Conservation (phyloP, 2,797 vertebrate genomes). For the Crenuchus spilurus region DNA sequence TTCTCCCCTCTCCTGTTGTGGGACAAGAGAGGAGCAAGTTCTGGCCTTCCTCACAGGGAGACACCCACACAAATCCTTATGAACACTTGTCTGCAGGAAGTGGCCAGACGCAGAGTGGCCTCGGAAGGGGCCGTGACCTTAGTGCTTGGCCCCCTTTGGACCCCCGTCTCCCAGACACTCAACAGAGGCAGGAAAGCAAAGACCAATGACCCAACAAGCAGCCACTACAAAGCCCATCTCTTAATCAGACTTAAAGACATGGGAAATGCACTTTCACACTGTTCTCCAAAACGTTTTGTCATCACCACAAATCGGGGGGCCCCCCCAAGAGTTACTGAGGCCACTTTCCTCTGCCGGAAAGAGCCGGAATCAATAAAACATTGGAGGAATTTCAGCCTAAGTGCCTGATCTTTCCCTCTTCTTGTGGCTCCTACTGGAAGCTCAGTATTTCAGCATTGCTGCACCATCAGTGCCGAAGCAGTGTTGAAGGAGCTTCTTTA, state of each 20-base stretch:
- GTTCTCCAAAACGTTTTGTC: slow-evolving; percentile 21
- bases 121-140: slow-evolving; percentile 19
- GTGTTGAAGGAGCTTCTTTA: neutral
- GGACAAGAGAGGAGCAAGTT: slow-evolving; percentile 35
- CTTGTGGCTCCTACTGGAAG: slow-evolving; percentile 7
- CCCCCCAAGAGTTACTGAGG: slow-evolving; percentile 21
- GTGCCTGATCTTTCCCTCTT: slow-evolving; percentile 8
- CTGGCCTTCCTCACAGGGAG: slow-evolving; percentile 56
- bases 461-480: neutral
- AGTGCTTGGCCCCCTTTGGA: slow-evolving; percentile 15
- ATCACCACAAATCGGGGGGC: slow-evolving; percentile 11
- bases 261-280: slow-evolving; percentile 35
- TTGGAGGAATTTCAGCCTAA: slow-evolving; percentile 21
- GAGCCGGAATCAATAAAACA: slow-evolving; percentile 33
- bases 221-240: slow-evolving; percentile 29
- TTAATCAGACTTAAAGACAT: slow-evolving; percentile 26
- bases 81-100: slow-evolving; percentile 57
- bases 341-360: slow-evolving; percentile 3
- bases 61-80: slow-evolving; percentile 41
- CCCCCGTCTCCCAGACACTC: slow-evolving; percentile 41
- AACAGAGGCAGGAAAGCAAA: slow-evolving; percentile 34
- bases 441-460: slow-evolving; percentile 6
- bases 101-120: slow-evolving; percentile 20
- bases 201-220: slow-evolving; percentile 16
- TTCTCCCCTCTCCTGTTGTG: slow-evolving; percentile 41